Evolutionary conservation across 1,140 invertebrate genomes (phyloP), one percentile per base, ranked within the genome.

Genomic region (Sarcophaga bullata): DNA sequence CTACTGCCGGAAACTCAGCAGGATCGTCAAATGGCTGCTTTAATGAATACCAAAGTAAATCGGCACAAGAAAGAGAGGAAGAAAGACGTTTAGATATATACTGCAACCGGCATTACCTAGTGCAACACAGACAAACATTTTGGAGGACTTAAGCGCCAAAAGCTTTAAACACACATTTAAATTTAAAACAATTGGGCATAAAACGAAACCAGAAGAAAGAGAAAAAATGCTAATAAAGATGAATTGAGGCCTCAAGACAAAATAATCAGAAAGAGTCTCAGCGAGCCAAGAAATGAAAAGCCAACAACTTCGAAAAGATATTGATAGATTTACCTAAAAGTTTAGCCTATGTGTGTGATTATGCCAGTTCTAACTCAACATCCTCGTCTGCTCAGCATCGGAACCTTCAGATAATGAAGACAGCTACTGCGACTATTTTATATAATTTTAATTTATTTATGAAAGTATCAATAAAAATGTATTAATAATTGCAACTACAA

Each of bases 1-100:
- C 91, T 98, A 17, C 90, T 98, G 3, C 93, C 94, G 6, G 97
- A 98, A 91, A 91, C 92, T 52, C 93, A 94, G 84, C 95, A 97
- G 84, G 97, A 98, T 86, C 91, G 93, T 76, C 94, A 94, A 89
- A 91, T 97, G 87, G 97, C 97, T 0, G 92, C 93, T 5, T 90
- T 98, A 25, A 91, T 98, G 73, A 93, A 62, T 86, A 95, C 3
- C 92, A 92, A 86, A 93, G 94, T 6, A 90, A 91, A 75, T 88
- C 86, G 9, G 92, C 91, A 72, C 90, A 91, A 80, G 87, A 90
- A 78, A 80, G 85, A 6, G 92, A 93, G 80, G 88, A 86, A 3
- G 86, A 91, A 50, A 90, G 91, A 62, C 91, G 93, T 75, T 91
- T 86, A 73, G 91, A 91, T 82, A 92, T 94, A 50, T 86, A 0